phyloP scores from a whole-genome alignment of 2,113 vertebrate species.

The Chloebia gouldiae region DNA sequence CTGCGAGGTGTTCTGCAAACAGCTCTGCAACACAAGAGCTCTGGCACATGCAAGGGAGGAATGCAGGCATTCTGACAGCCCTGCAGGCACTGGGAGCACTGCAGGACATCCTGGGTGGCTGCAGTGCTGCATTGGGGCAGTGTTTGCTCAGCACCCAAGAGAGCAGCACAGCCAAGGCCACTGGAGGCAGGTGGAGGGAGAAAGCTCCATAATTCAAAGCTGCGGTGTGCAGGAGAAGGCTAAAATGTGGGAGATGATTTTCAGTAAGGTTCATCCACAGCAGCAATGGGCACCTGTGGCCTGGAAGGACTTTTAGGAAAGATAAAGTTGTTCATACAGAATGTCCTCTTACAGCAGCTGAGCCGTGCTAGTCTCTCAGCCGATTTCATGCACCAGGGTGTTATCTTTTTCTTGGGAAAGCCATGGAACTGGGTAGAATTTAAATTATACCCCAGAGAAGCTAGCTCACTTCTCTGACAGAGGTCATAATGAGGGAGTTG shows the following conservation, averaged over 20 bases:
- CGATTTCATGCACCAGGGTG: background rate
- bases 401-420: slow-evolving; percentile 40
- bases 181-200: background rate
- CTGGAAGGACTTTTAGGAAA: background rate
- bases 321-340: background rate
- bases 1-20: background rate
- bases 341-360: background rate
- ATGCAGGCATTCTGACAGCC: background rate
- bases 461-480: background rate
- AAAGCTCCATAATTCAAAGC: background rate
- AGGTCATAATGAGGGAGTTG: slow-evolving; percentile 52
- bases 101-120: background rate
- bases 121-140: background rate
- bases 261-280: background rate
- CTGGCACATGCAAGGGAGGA: rapidly evolving
- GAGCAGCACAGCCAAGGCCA: background rate
- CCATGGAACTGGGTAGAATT: slow-evolving; percentile 27
- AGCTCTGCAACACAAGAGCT: background rate
- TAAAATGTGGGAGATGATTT: background rate
- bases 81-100: background rate
- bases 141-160: background rate
- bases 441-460: slow-evolving; percentile 57
- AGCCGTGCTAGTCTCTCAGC: background rate
- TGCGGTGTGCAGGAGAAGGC: background rate
- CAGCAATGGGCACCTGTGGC: background rate